phyloP scores from a whole-genome alignment of 2,113 vertebrate species.

The Promerops cafer region DNA sequence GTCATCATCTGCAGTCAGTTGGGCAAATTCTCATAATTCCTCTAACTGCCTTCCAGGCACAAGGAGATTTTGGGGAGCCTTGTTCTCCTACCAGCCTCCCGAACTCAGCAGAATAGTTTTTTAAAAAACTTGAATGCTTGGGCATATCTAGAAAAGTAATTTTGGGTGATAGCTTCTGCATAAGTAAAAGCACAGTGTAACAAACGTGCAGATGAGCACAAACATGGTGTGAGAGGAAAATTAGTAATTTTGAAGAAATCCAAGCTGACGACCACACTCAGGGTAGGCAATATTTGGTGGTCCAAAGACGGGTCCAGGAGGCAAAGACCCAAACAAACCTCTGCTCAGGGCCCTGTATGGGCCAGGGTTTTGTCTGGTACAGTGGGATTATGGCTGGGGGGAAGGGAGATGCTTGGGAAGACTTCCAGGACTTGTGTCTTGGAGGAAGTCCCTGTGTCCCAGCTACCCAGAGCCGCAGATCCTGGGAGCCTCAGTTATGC shows the following conservation, averaged over 20 bases:
- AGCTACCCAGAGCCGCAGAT: background rate
- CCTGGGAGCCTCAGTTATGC: constrained; percentile 3
- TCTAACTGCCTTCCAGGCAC: background rate
- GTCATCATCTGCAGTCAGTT: fast-evolving
- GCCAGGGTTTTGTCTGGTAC: background rate
- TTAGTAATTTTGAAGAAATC: background rate
- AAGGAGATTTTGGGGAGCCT: background rate
- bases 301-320: background rate
- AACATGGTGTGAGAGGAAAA: background rate
- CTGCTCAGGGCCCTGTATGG: background rate
- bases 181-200: background rate
- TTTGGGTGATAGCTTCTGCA: background rate
- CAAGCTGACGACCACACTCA: fast-evolving
- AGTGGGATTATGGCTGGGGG: background rate
- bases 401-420: background rate
- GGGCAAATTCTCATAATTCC: background rate
- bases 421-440: background rate
- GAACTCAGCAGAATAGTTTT: background rate
- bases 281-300: background rate
- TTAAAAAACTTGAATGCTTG: background rate
- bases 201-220: background rate
- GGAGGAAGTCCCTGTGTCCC: background rate
- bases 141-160: background rate
- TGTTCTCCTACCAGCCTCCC: background rate
- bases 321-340: background rate